These are phyloP conservation scores for Amphimedon queenslandica DNA, from an alignment of 37 sponge, comb jelly and placozoan genomes.

Conservation along the genomic window DNA sequence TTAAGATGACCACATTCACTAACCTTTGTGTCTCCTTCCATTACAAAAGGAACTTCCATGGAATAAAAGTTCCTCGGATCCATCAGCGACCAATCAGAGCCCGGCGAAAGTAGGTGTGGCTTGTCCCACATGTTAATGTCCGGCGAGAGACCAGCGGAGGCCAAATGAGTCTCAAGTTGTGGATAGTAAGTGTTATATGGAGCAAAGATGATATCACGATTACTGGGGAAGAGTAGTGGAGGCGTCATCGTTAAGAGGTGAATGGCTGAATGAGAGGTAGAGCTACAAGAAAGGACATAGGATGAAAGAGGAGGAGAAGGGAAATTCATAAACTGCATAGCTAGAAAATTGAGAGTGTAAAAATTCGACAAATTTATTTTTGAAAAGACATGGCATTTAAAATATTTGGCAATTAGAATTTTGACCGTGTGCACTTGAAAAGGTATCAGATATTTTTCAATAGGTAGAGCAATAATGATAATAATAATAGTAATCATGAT, in stretches of 20 bases:
- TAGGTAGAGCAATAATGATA: too few species aligned
- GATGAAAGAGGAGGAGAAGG: not conserved
- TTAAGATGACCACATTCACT: too few species aligned
- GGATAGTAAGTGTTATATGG: conserved; percentile 80
- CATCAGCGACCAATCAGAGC: conserved; percentile 44
- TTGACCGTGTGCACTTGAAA: too few species aligned
- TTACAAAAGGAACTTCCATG: conserved; percentile 42
- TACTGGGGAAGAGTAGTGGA: conserved; percentile 43
- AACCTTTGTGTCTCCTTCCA: conserved; percentile 39
- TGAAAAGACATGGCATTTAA: too few species aligned
- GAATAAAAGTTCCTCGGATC: conserved; percentile 26
- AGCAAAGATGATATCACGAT: conserved; percentile 42
- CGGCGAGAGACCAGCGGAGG: conserved; percentile 21
- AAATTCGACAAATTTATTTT: too few species aligned
- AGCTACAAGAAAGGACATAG: conserved; percentile 19
- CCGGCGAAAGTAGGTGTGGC: conserved; percentile 21
- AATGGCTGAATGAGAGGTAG: conserved; percentile 42
- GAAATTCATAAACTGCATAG: not conserved
- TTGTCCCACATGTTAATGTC: conserved; percentile 45
- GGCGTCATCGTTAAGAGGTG: conserved; percentile 41
- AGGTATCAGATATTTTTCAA: too few species aligned
- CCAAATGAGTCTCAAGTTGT: conserved; percentile 37
- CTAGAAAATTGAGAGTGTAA: too few species aligned
- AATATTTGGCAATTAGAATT: too few species aligned
- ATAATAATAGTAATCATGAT: too few species aligned